Percentiles rank a stretch among this genome's conserved stretches.
phyloP scores from a whole-genome alignment of 2,797 vertebrate species.

The Chrysocyon brachyurus region DNA sequence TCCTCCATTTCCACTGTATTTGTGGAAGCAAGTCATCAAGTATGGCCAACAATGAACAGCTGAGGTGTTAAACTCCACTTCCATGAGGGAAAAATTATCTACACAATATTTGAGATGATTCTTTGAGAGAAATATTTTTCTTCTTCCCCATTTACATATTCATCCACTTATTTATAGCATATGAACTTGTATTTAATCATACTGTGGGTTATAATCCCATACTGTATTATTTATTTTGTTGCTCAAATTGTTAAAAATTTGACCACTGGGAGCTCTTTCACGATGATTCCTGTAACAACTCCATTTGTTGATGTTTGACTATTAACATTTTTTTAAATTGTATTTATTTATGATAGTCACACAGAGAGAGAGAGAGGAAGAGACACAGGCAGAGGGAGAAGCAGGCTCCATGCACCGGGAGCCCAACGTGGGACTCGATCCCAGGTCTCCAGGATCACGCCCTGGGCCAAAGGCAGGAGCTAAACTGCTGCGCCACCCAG shows the following conservation, averaged over 20 bases:
- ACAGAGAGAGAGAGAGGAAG: no score
- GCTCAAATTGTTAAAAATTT: background rate
- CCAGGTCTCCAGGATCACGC: no score
- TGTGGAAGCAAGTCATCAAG: background rate
- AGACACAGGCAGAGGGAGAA: no score
- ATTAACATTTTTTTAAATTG: background rate
- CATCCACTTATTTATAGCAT: background rate
- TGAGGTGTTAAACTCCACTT: background rate
- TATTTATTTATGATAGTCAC: no score
- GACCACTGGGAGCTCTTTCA: background rate
- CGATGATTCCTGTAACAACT: background rate
- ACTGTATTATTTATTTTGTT: background rate
- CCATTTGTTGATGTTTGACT: background rate
- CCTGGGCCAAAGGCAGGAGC: no score
- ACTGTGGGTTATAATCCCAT: background rate
- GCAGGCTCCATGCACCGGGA: no score
- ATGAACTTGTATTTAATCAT: background rate
- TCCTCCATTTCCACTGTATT: background rate
- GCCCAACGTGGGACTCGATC: no score
- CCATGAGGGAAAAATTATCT: background rate
- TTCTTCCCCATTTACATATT: background rate
- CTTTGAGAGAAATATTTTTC: background rate
- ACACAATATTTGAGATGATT: background rate
- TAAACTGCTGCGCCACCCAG: no score
- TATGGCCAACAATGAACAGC: background rate